phyloP scores from a whole-genome alignment of 1,140 invertebrate genomes.

The Eupeodes corollae region DNA sequence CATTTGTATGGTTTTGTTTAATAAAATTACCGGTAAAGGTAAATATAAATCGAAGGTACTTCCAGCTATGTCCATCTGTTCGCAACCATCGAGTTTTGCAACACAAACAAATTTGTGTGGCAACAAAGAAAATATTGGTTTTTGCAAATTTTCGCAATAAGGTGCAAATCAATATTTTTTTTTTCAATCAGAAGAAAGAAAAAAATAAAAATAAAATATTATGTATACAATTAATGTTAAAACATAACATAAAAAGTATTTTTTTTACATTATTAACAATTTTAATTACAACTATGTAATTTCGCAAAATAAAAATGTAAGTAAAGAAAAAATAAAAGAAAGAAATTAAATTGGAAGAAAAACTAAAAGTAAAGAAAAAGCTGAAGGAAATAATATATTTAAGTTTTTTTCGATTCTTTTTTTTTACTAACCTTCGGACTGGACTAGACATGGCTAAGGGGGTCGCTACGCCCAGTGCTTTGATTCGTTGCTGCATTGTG shows the following conservation, averaged over 20 bases:
- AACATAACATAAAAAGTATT: not conserved
- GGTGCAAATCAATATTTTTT: not conserved
- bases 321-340: not conserved
- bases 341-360: not conserved
- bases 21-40: conserved; percentile 12
- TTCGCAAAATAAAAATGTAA: not conserved
- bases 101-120: not conserved
- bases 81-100: not conserved
- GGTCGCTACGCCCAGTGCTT: conserved; percentile 77
- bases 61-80: conserved; percentile 17
- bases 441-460: conserved; percentile 75
- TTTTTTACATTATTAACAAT: not conserved
- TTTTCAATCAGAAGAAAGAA: not conserved
- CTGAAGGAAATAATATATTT: not conserved
- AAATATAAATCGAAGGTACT: conserved; percentile 10
- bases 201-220: not conserved
- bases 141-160: not conserved
- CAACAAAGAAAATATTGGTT: not conserved
- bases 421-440: conserved; percentile 56
- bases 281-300: not conserved
- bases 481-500: conserved; percentile 80
- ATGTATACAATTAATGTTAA: not conserved
- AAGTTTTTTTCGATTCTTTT: not conserved
- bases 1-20: not conserved
- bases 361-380: not conserved